Evolutionary conservation across 2,797 vertebrate genomes (phyloP), one percentile per base, ranked within the genome.

Genomic region (Eulemur mongoz): DNA sequence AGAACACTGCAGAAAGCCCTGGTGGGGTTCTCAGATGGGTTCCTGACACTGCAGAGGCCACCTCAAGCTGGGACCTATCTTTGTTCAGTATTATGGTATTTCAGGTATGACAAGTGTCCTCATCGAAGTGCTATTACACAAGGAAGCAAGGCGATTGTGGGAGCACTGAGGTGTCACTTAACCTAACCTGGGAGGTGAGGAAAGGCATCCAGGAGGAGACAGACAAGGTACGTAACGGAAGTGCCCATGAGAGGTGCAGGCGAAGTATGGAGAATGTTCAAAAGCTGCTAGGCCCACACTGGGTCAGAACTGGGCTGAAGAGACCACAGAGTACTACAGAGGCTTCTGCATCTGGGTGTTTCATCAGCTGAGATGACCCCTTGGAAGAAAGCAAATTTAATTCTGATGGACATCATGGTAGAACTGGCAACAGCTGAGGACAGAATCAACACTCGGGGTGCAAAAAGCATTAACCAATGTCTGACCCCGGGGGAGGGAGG

Each of bases 231-330:
- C 1, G 3, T 4, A 43, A 52, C 15, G 27, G 27, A 72, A 14
- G 61, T 23, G 40, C 79, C 2, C 8, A 78, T 20, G 61, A 43
- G 43, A 61, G 18, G 7, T 9, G 40, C 22, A 50, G 30, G 45
- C 1, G 0, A 14, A 43, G 8, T 14, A 0, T n/a, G 25, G 32
- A 14, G 27, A 25, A 17, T 23, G 52, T 32, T 14, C 7, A 32
- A 27, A 50, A 20, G 14, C 48, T 40, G 2, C 63, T 25, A 30
- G 65, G 4, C 22, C 38, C 30, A 1, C 10, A 0, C 54, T 15
- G 23, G 27, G n/a, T 61, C 25, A 38, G 65, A 50, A 0, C 40
- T 20, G 2, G 25, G 25, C 65, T 8, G 25, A 38, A 45, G 67
- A 69, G 65, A 38, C n/a, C n/a, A 17, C 40, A 32, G 18, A 0